A percentile compares a stretch with the other conserved stretches of the same genome.
Conservation (phyloP, 2,797 vertebrate genomes). For the Champsocephalus esox region DNA sequence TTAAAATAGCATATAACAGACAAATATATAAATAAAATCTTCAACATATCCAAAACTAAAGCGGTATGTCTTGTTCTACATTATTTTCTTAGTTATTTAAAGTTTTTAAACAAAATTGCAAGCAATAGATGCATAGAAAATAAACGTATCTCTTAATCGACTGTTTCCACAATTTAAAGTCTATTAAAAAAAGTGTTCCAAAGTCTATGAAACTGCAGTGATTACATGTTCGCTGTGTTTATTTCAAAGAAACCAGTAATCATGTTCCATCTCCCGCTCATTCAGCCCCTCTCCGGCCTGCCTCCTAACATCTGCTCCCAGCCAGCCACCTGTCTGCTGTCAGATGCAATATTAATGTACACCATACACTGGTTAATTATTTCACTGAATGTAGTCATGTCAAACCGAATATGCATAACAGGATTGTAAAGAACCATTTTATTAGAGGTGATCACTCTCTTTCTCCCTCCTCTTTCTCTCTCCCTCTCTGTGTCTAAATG, state of each 20-base stretch:
- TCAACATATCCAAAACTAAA: neutral
- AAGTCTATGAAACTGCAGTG: constrained; percentile 9
- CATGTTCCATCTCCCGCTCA: constrained; percentile 39
- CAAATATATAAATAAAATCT: neutral
- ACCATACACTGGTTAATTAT: constrained; percentile 80
- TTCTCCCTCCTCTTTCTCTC: constrained; percentile 44
- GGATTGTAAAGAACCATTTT: constrained; percentile 72
- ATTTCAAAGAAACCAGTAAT: constrained; percentile 27
- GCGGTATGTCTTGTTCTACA: accelerated
- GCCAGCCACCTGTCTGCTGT: constrained; percentile 81
- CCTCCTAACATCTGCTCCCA: constrained; percentile 77
- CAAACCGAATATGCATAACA: constrained; percentile 75
- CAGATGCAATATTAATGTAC: constrained; percentile 76
- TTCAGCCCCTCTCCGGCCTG: constrained; percentile 42
- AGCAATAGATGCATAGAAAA: neutral
- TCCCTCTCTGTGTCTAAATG: constrained; percentile 54
- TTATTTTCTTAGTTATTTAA: neutral
- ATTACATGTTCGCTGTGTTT: constrained; percentile 28
- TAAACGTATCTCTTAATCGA: neutral
- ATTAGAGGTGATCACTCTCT: constrained; percentile 75
- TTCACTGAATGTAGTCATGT: constrained; percentile 72
- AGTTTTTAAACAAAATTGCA: neutral
- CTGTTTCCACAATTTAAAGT: neutral
- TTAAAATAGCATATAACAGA: neutral
- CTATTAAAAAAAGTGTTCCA: neutral